Evolutionary conservation across 1,140 invertebrate species (phyloP), one percentile per base, ranked within the genome.

Genomic region (Physella acuta): DNA sequence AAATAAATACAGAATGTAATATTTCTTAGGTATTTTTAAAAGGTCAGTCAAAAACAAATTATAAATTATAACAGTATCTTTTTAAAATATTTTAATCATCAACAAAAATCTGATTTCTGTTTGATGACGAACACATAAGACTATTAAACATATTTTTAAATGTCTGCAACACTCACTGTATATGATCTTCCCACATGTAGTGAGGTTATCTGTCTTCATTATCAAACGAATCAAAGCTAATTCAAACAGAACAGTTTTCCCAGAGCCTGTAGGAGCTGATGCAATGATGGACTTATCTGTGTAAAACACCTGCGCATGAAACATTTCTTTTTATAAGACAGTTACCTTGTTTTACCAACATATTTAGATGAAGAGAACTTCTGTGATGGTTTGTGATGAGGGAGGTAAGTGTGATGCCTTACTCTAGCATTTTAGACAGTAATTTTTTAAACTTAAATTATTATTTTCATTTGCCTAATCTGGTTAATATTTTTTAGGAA

Each of bases 231-330:
- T 84, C 55, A 93, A 91, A 0, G 91, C 90, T 77, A 94, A 82
- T 87, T 94, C 92, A 86, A 94, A 92, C 33, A 93, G 85, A 34
- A 89, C 90, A 0, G 92, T 93, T 86, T 94, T 94, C 36, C 92
- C 92, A 20, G 91, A 91, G 36, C 92, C 92, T 20, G 92, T 93
- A 0, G 92, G 92, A 20, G 92, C 91, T 71, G 90, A 90, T 3
- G 93, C 87, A 5, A 93, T 90, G 56, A 93, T 75, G 4, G 90
- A 88, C 75, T 89, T 88, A 82, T 93, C 91, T 88, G 84, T 74
- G 80, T 88, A 86, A 60, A 84, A 74, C 34, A 84, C 76, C 84
- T 85, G 72, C 11, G 55, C 74, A 60, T 59, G 49, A n/a, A 62
- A 17, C 66, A 11, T 4, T n/a, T 37, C 3, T 36, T 3, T 24